A percentile compares a stretch with the other conserved stretches of the same genome.
phyloP scores from a whole-genome alignment of 2,113 vertebrate genomes.

The Crocuta crocuta region DNA sequence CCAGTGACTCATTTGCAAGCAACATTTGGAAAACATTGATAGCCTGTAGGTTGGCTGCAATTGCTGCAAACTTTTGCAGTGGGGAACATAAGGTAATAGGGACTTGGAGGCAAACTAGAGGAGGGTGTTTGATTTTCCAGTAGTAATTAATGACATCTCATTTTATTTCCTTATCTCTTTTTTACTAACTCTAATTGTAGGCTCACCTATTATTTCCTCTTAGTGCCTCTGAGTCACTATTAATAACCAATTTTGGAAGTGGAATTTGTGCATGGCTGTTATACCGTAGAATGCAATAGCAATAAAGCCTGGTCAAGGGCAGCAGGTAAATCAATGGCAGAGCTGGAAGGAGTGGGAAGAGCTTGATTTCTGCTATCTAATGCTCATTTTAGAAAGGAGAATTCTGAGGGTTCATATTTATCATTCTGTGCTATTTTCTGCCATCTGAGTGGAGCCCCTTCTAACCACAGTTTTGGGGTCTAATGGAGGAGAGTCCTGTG shows the following conservation, averaged over 20 bases:
- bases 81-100: too few relatives aligned
- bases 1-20: neutral
- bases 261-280: neutral
- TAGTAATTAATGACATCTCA: neutral
- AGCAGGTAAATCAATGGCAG: neutral
- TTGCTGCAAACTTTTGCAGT: neutral
- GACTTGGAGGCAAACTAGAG: neutral
- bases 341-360: neutral
- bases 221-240: neutral
- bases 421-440: neutral
- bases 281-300: rapidly evolving
- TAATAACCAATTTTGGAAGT: neutral
- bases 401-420: neutral
- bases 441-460: neutral
- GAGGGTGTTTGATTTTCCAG: neutral
- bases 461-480: neutral
- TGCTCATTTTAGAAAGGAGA: neutral
- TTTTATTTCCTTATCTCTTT: neutral
- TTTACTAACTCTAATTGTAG: neutral
- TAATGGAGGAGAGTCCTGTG: neutral
- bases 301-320: neutral
- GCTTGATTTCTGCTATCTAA: neutral
- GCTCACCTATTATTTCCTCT: neutral
- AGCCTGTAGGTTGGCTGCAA: rapidly evolving
- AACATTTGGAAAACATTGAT: neutral